These are phyloP conservation scores for Mormyrops attenuatus DNA, from an alignment of 2,797 vertebrate species.

Conservation along the genomic window DNA sequence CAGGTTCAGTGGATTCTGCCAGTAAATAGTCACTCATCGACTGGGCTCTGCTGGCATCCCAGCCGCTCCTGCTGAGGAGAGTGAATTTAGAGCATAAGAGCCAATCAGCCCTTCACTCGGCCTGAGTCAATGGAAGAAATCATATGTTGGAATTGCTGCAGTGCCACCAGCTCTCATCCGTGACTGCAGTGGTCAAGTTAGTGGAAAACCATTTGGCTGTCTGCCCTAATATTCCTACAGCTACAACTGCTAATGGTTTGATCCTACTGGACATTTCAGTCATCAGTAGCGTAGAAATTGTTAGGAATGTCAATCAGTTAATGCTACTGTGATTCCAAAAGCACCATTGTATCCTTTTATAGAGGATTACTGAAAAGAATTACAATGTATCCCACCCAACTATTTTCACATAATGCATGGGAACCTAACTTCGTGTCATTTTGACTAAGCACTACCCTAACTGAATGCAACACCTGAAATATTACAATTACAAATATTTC, in stretches of 20 bases:
- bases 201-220: not conserved
- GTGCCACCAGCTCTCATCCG: not conserved
- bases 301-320: not conserved
- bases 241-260: not conserved
- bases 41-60: not conserved
- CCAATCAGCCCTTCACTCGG: not conserved
- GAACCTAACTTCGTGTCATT: not conserved
- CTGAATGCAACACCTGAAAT: not conserved
- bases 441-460: not conserved
- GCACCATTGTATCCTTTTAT: not conserved
- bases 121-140: not conserved
- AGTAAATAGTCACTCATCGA: not conserved
- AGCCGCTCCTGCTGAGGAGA: not conserved
- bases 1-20: not conserved
- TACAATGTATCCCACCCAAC: not conserved
- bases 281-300: not conserved
- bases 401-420: not conserved
- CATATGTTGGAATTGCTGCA: not conserved
- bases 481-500: not conserved
- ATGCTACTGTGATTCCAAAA: not conserved
- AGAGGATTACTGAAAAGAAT: not conserved
- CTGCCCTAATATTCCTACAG: not conserved
- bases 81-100: not conserved
- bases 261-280: not conserved
- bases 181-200: not conserved